Evolutionary conservation across 2,113 vertebrate species (phyloP), one percentile per base, ranked within the genome.

Genomic region (Andinoacara biseriatus): DNA sequence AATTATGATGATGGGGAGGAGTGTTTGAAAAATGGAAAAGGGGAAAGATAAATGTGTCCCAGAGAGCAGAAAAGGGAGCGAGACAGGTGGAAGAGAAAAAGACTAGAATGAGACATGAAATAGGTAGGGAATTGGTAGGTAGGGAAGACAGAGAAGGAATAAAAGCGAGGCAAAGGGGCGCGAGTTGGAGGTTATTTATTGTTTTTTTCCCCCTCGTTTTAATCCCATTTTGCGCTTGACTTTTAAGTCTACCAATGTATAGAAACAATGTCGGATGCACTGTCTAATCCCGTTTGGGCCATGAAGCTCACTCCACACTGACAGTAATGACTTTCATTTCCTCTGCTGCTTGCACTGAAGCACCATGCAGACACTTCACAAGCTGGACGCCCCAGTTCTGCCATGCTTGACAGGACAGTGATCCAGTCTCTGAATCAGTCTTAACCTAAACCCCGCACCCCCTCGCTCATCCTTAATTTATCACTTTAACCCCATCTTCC

Each of bases 161-260:
- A 90, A 81, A 85, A 82, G 76, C 63, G 65, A 77, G 56, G 46
- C 10, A 31, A 58, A 63, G 49, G 54, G 18, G 67, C n/a, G 15
- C 75, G n/a, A 79, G 89, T 90, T 94, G 90, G 93, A 94, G 92
- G 92, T 93, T 95, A 95, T 95, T 96, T 94, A 94, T 94, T 94
- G 90, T 83, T 81, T 85, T 92, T 93, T 87, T 91, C 86, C 58
- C 88, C 92, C 89, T 90, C 80, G 17, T 94, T 95, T 95, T 95
- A 96, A 96, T 95, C 94, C 94, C 88, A 94, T 95, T 96, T 95
- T 96, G 91, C 91, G 94, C 94, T 94, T 95, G 94, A 95, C 95
- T 95, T 96, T 96, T 95, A 95, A 95, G 95, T 96, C 91, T 93
- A 93, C 91, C 92, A 94, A 95, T 94, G 94, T 94, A 95, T 91